phyloP scores from a whole-genome alignment of 2,797 vertebrate species.

The Squalus acanthias region DNA sequence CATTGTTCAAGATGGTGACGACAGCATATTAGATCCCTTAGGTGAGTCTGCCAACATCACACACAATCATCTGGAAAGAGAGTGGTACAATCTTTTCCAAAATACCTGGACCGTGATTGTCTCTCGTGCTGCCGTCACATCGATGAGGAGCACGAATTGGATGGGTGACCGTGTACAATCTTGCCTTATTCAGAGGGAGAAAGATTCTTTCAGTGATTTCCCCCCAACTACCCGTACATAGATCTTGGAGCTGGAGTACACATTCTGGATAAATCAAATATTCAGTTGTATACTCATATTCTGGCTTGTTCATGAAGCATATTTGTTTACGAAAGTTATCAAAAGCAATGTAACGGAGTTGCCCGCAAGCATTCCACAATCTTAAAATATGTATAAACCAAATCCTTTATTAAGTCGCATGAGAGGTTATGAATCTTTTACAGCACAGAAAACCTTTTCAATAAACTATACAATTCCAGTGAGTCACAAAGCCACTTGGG shows the following conservation, averaged over 20 bases:
- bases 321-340: background rate
- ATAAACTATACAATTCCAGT: background rate
- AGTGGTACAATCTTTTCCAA: background rate
- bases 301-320: background rate
- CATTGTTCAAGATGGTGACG: background rate
- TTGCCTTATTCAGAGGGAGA: too few species aligned
- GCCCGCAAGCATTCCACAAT: background rate
- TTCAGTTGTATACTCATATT: background rate
- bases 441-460: background rate
- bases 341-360: background rate
- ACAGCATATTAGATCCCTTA: background rate
- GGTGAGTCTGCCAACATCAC: too few species aligned
- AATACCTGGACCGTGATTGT: too few species aligned
- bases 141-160: background rate
- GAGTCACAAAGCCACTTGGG: background rate
- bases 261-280: background rate
- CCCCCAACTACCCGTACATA: background rate
- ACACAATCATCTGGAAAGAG: background rate
- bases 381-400: background rate
- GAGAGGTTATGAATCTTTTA: background rate
- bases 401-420: background rate
- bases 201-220: background rate
- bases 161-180: background rate
- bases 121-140: too few species aligned
- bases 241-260: background rate